Conservation (phyloP, 2,797 vertebrate genomes). For the Pagetopsis macropterus region DNA sequence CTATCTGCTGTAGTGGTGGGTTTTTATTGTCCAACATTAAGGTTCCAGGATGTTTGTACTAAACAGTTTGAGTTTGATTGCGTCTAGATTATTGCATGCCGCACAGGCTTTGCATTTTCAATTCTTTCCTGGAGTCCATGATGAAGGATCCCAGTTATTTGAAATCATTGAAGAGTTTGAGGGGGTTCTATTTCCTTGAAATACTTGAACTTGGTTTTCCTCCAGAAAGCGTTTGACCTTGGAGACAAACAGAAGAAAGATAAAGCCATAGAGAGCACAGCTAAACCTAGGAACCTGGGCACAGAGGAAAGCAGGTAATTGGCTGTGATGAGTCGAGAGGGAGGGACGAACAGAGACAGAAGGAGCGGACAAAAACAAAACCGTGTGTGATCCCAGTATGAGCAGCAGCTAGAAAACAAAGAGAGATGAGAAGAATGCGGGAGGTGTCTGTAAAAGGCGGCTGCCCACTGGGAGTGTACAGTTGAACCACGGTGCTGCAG, state of each 20-base stretch:
- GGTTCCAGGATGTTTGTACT: too few relatives aligned
- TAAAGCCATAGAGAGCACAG: constrained; percentile 9
- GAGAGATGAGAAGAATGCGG: constrained; percentile 35
- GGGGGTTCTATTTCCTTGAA: too few relatives aligned
- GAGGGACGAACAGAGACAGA: neutral
- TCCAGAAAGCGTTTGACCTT: constrained; percentile 23
- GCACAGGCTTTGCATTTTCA: too few relatives aligned
- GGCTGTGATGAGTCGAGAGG: neutral
- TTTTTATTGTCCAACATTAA: too few relatives aligned
- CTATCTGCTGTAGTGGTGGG: too few relatives aligned
- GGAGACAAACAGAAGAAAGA: constrained; percentile 3
- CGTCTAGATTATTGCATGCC: too few relatives aligned
- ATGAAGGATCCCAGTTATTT: too few relatives aligned
- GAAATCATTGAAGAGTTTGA: too few relatives aligned
- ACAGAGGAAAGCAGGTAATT: neutral
- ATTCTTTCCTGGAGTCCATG: too few relatives aligned
- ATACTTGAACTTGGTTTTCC: neutral
- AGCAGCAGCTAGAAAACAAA: constrained; percentile 51
- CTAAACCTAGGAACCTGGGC: constrained; percentile 9
- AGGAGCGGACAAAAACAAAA: constrained; percentile 12
- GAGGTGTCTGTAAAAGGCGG: constrained; percentile 27
- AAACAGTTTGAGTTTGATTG: too few relatives aligned
- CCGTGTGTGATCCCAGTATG: constrained; percentile 18
- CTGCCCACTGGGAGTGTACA: constrained; percentile 14
- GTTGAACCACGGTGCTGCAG: neutral